phyloP scores from a whole-genome alignment of 2,888 invertebrate genomes.

The Cacoxenus indagator region DNA sequence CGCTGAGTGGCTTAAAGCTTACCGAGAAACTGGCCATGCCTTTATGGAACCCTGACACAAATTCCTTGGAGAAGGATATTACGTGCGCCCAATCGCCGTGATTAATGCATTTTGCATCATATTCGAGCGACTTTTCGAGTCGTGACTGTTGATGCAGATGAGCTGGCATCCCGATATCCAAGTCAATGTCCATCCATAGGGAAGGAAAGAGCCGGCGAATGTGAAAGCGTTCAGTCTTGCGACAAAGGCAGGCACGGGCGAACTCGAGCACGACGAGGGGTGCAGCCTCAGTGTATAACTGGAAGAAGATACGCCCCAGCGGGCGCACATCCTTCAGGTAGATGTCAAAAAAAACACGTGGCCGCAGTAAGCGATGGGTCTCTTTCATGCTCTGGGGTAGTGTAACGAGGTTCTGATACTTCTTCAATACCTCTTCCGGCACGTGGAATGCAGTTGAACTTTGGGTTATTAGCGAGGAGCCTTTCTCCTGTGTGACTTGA shows the following conservation, averaged over 20 bases:
- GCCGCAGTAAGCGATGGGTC: slow-evolving; percentile 46
- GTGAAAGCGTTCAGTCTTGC: slow-evolving; percentile 35
- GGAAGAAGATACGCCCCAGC: slow-evolving; percentile 51
- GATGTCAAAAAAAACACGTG: slow-evolving; percentile 53
- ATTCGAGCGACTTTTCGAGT: slow-evolving; percentile 41
- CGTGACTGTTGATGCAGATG: slow-evolving; percentile 19
- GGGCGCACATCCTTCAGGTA: slow-evolving; percentile 45
- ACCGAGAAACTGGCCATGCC: slow-evolving; percentile 47
- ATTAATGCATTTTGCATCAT: slow-evolving; percentile 47
- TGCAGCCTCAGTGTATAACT: slow-evolving; percentile 56
- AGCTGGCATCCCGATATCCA: slow-evolving; percentile 24
- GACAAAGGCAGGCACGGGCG: slow-evolving; percentile 42
- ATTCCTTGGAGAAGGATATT: slow-evolving; percentile 46
- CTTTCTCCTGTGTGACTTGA: not conserved
- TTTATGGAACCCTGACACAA: slow-evolving; percentile 39
- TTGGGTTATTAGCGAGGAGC: not conserved
- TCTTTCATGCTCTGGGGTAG: slow-evolving; percentile 38
- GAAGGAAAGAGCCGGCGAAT: slow-evolving; percentile 48
- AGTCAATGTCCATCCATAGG: slow-evolving; percentile 52
- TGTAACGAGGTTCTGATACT: slow-evolving; percentile 38
- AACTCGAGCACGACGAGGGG: slow-evolving; percentile 53
- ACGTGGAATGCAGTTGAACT: not conserved
- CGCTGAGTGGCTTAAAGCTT: slow-evolving; percentile 55
- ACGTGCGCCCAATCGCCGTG: slow-evolving; percentile 40
- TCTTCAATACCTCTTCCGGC: slow-evolving; percentile 27